Evolutionary conservation across 2,888 invertebrate species (phyloP), one percentile per base, ranked within the genome.

Genomic region (Stratiomys singularior): DNA sequence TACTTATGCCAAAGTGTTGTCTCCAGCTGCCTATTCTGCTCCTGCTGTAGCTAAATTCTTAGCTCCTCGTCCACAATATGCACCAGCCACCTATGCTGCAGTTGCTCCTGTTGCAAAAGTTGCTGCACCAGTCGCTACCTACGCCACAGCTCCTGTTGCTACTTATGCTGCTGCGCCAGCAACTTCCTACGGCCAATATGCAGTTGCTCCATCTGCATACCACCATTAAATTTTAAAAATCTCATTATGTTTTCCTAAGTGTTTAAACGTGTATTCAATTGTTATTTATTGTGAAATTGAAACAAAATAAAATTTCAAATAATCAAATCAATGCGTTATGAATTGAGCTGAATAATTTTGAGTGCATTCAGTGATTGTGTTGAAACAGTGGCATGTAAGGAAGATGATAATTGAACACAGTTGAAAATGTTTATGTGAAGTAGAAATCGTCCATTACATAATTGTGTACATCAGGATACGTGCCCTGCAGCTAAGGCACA

Each of bases 91-190:
- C 3, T 30, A 72, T 30, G 30, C 30, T 5, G 71, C 72, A 47
- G 47, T 47, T 58, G 72, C 72, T 58, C 71, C 71, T 23, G 58
- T 66, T 13, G 30, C 66, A 15, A 27, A 63, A 63, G 63, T 63
- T 11, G 63, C 63, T 9, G 63, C 27, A 11, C 63, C 63, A 23
- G 18, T 23, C 2, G 52, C 52, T 52, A 18, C 52, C 15, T 13
- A n/a, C 15, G 52, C 52, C 15, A 52, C 15, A 4, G 52, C 3
- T 13, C 63, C 63, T 7, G 18, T 23, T 25, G 52, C 52, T 52
- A 18, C 52, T 13, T 13, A n/a, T 13, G 4, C 52, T 18, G 72
- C 72, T 30, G 28, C 72, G 15, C 72, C 72, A 56, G 56, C 56
- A 15, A 30, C 28, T 66, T 66, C n/a, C 2, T 28, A n/a, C 28